phyloP scores from a whole-genome alignment of 2,113 vertebrate species.

The Pseudorhombus dupliciocellatus region DNA sequence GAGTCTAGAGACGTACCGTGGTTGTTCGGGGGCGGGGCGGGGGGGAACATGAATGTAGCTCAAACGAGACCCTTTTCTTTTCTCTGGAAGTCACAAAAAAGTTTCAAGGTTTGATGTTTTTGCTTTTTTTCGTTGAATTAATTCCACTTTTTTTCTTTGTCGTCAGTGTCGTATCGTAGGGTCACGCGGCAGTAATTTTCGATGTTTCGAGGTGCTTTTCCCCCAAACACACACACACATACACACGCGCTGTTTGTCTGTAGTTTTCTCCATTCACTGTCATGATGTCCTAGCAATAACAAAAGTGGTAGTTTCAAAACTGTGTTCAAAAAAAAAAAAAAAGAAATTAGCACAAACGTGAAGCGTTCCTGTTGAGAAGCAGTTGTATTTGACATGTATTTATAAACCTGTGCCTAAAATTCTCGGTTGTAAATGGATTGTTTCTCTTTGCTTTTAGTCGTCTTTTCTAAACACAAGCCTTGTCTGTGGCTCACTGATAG shows the following conservation, averaged over 20 bases:
- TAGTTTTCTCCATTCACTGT: slow-evolving; percentile 88
- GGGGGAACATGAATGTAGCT: slow-evolving; percentile 86
- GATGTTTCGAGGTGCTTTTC: slow-evolving; percentile 90
- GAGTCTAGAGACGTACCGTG: slow-evolving; percentile 47
- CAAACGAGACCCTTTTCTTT: slow-evolving; percentile 74
- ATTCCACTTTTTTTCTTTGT: slow-evolving; percentile 61
- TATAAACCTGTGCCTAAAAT: slow-evolving; percentile 92
- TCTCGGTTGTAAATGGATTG: slow-evolving; percentile 84
- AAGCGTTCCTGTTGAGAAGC: slow-evolving; percentile 81
- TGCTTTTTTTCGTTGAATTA: slow-evolving; percentile 22
- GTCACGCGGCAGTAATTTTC: slow-evolving; percentile 84
- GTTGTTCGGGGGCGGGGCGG: background rate
- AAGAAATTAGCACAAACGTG: slow-evolving; percentile 83
- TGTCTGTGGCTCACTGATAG: slow-evolving; percentile 87
- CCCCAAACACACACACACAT: slow-evolving; percentile 58
- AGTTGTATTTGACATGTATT: slow-evolving; percentile 87
- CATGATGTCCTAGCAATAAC: slow-evolving; percentile 96
- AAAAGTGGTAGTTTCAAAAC: slow-evolving; percentile 83
- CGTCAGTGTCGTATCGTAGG: slow-evolving; percentile 83
- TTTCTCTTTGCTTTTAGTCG: slow-evolving; percentile 68
- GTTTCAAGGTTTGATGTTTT: slow-evolving; percentile 47
- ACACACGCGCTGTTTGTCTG: slow-evolving; percentile 79
- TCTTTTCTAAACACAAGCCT: slow-evolving; percentile 85
- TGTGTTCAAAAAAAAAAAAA: slow-evolving; percentile 65
- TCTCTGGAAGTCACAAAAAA: slow-evolving; percentile 48